Evolutionary conservation across 2,797 vertebrate species (phyloP), one percentile per base, ranked within the genome.

Genomic region (Artibeus lituratus): DNA sequence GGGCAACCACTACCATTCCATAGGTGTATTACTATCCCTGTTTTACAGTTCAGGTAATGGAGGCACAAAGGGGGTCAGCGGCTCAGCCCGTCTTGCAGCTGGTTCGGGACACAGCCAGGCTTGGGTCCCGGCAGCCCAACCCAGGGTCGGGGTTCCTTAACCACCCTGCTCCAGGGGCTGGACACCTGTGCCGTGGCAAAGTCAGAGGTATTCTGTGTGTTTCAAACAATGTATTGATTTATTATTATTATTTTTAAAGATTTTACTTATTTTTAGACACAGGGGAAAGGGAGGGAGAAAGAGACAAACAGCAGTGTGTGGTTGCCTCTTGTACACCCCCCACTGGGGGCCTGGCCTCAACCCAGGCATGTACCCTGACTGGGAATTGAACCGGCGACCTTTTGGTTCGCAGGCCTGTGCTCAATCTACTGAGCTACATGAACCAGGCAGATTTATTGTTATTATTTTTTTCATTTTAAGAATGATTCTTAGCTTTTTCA

Each of bases 31-130:
- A 10, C 49, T 73, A 32, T 77, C 7, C 32, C 16, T 65, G 0
- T 80, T 90, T 81, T 80, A 29, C 15, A 44, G 67, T 84, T 37
- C n/a, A 62, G 22, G 90, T 77, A 69, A 69, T 32, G 19, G 88
- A 93, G 57, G 44, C 39, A 16, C 24, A 47, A 7, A 35, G 51
- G 73, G 29, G 59, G 32, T 73, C 10, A 19, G 4, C 18, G 19
- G 15, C 24, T 55, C 9, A 14, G 15, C 14, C 2, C 21, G 19
- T 62, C 70, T 84, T 14, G 6, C 19, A 59, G 84, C 29, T 57
- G 35, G 37, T 29, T 8, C 10, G 16, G 26, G 26, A n/a, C 32
- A 22, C 21, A 59, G 21, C 15, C 57, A 10, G 32, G 26, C 18
- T 26, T 11, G 18, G 24, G 8, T 32, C n/a, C 57, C 49, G 19